Evolutionary conservation across 2,888 invertebrate species (phyloP), one percentile per base, ranked within the genome.

Genomic region (Aquatica leii): DNA sequence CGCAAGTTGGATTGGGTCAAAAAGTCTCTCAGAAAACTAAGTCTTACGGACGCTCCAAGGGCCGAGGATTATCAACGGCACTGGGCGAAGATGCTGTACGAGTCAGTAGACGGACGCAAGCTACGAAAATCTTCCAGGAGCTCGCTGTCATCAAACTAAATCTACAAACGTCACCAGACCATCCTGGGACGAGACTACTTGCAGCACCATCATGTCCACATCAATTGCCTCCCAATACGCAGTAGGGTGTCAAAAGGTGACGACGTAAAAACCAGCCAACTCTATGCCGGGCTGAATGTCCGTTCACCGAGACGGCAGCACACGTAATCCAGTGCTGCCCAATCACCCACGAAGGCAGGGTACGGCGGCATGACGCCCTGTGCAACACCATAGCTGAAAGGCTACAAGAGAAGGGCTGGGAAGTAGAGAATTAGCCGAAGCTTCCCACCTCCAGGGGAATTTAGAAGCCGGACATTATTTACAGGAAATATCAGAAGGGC

Each of bases 271-370:
- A n/a, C 11, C 31, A 8, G 17, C 15, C 18, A 9, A 6, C 17
- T 2, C 11, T 15, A 52, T 79, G 78, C 60, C 73, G 78, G 18
- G 77, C 75, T 1, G 77, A 76, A 1, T 80, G 77, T 68, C 57
- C 51, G 52, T 64, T 67, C 0, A 68, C 65, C 37, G 78, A 80
- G 62, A 78, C 79, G 0, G 71, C 74, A 24, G 76, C 74, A 5
- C 78, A 78, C 51, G 59, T 74, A n/a, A 71, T 78, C 40, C 79
- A 80, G 53, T 56, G 56, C 18, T 79, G 79, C 64, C 65, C 65
- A 41, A 49, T 77, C 35, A 80, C 79, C 1, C 78, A 80, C 65
- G 78, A 76, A 67, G 78, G 74, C 2, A 65, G 77, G 1, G 69
- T 80, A 0, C 18, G 68, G 40, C 68, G 79, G 6, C 80, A 81